Evolutionary conservation across 2,888 invertebrate species (phyloP), one percentile per base, ranked within the genome.

Genomic region (Crioceris asparagi): DNA sequence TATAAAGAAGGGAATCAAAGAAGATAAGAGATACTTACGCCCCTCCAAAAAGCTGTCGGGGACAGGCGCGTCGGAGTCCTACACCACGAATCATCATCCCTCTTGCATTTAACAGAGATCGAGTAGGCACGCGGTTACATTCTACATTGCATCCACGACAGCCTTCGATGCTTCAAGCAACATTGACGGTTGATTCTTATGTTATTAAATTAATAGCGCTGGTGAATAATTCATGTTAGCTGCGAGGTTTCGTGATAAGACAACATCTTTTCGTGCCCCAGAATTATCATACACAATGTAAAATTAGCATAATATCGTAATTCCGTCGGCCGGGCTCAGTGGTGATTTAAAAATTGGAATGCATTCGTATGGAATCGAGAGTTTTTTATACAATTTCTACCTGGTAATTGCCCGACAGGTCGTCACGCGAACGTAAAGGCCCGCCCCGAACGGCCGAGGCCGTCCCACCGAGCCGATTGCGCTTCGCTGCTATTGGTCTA

Each of bases 391-490:
- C 49, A 55, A 58, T 55, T 56, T 55, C 52, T 53, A 56, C 55
- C 55, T 56, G 54, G 59, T 61, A 61, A 61, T 63, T 61, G 60
- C 58, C 49, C 49, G 51, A 50, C 50, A 57, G 56, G 56, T 57
- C 55, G 58, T 60, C 61, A 61, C 60, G 62, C 59, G 56, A 60
- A 48, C 55, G 46, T 45, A 52, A 49, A 56, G 53, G 59, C 58
- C 63, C 57, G 60, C 61, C 54, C 55, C 53, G 54, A 53, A 50
- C 52, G 52, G 52, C 55, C 56, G 53, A 55, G 53, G 50, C 56
- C 59, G 45, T 52, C 59, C 60, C 62, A 62, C 66, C 55, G 59
- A 61, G 66, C 63, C 64, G 64, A 64, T 62, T 59, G 62, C 58
- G 43, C 41, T 56, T 54, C 48, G 21, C 47, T 46, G 51, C 51